A percentile compares a stretch with the other conserved stretches of the same genome.
Evolutionary conservation across 2,888 invertebrate genomes (phyloP).

Genomic region (Ectobius pallidus): DNA sequence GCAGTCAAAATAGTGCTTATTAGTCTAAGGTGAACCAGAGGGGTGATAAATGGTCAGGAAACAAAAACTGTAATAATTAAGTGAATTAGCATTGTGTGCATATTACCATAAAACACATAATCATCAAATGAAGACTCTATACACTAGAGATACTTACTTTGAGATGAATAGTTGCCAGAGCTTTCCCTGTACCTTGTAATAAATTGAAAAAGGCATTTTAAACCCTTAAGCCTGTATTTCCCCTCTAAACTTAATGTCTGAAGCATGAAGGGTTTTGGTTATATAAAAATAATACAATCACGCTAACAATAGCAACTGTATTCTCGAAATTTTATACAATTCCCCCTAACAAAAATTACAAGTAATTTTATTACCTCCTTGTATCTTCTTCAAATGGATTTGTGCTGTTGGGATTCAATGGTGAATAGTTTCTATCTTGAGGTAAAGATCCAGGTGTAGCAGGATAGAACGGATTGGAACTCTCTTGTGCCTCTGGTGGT

Average conservation of each 20-base stretch:
- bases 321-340: not conserved
- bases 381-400: slow-evolving; percentile 15
- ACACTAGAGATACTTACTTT: no score
- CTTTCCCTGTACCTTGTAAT: not conserved
- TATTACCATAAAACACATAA: no score
- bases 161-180: not conserved
- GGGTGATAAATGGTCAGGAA: no score
- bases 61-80: no score
- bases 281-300: not conserved
- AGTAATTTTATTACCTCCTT: not conserved
- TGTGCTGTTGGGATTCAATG: not conserved
- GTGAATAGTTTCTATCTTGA: not conserved
- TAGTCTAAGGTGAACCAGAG: no score
- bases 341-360: not conserved
- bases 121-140: no score
- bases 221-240: not conserved
- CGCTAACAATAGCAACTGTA: not conserved
- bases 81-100: no score
- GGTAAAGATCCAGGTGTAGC: not conserved
- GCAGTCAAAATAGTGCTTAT: no score
- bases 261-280: not conserved
- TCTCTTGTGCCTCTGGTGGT: slow-evolving; percentile 2
- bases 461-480: not conserved
- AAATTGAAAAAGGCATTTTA: not conserved
- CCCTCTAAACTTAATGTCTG: not conserved